Percentiles rank a stretch among this genome's conserved stretches.
phyloP scores from a whole-genome alignment of 1,140 invertebrate species.

The Nymphalis io region DNA sequence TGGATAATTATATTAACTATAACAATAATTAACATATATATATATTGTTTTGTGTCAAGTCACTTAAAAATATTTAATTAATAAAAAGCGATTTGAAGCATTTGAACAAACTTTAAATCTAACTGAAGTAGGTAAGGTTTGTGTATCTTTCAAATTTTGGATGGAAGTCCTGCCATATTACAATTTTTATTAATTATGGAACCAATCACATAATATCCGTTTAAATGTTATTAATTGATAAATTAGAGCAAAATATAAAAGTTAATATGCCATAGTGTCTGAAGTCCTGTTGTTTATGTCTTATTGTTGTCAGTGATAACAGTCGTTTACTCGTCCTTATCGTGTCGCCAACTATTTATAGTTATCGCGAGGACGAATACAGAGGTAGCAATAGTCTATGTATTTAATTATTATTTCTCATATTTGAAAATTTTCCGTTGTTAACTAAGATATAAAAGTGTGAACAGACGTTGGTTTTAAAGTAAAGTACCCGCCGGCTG shows the following conservation, averaged over 20 bases:
- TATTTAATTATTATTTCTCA: conserved; percentile 35
- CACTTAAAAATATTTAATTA: too few species aligned
- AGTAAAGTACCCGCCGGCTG: not conserved
- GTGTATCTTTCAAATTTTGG: too few species aligned
- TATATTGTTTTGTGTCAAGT: too few species aligned
- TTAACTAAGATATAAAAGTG: conserved; percentile 14
- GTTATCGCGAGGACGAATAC: conserved; percentile 52
- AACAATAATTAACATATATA: too few species aligned
- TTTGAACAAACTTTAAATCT: too few species aligned
- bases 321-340: conserved; percentile 49
- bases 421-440: conserved; percentile 40
- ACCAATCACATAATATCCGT: too few species aligned
- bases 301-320: conserved; percentile 67
- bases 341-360: conserved; percentile 53
- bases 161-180: too few species aligned
- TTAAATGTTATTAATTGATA: too few species aligned
- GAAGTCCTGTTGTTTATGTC: conserved; percentile 54
- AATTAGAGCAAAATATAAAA: conserved; percentile 11
- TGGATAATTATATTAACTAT: too few species aligned
- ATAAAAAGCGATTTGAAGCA: too few species aligned
- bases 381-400: conserved; percentile 40
- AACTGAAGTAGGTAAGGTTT: too few species aligned
- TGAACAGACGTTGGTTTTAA: not conserved
- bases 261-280: conserved; percentile 47
- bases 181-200: too few species aligned